These are phyloP conservation scores for Acipenser oxyrinchus DNA, from an alignment of 2,797 vertebrate species.

Conservation along the genomic window DNA sequence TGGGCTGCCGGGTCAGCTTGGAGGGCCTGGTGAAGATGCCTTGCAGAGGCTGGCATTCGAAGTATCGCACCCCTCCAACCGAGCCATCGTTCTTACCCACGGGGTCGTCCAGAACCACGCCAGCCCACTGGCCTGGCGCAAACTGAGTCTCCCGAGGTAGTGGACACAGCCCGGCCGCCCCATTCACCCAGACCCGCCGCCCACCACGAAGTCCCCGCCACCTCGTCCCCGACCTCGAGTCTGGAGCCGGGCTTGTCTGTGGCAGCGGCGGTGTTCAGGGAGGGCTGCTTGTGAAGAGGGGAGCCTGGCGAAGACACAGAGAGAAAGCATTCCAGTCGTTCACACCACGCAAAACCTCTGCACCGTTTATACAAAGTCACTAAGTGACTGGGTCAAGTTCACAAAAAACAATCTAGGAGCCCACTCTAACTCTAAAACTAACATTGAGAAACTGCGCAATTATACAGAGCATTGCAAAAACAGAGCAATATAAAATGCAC, in stretches of 20 bases:
- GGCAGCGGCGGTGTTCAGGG: conserved; percentile 39
- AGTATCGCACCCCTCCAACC: conserved; percentile 90
- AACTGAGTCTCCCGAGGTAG: conserved; percentile 96
- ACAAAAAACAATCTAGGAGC: too few relatives aligned
- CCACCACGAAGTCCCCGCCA: conserved; percentile 82
- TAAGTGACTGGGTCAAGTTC: too few relatives aligned
- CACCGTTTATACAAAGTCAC: too few relatives aligned
- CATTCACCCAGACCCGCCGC: conserved; percentile 93
- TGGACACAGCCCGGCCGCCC: conserved; percentile 79
- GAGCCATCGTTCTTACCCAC: conserved; percentile 95
- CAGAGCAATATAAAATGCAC: too few relatives aligned
- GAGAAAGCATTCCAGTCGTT: background rate
- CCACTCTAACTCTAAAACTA: too few relatives aligned
- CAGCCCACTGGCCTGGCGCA: conserved; percentile 94
- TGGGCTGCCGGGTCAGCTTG: conserved; percentile 81
- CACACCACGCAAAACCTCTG: background rate
- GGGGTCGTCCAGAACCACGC: conserved; percentile 86
- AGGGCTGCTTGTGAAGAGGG: conserved; percentile 72
- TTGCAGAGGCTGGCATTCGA: conserved; percentile 88
- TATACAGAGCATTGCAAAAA: too few relatives aligned
- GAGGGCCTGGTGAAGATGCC: conserved; percentile 94
- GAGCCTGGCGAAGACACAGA: conserved; percentile 50
- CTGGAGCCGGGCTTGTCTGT: conserved; percentile 63
- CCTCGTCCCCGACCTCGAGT: conserved; percentile 87
- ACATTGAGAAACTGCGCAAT: too few relatives aligned